These are phyloP conservation scores for Orientallactaga sibirica DNA, from an alignment of 2,797 vertebrate species.

Conservation along the genomic window DNA sequence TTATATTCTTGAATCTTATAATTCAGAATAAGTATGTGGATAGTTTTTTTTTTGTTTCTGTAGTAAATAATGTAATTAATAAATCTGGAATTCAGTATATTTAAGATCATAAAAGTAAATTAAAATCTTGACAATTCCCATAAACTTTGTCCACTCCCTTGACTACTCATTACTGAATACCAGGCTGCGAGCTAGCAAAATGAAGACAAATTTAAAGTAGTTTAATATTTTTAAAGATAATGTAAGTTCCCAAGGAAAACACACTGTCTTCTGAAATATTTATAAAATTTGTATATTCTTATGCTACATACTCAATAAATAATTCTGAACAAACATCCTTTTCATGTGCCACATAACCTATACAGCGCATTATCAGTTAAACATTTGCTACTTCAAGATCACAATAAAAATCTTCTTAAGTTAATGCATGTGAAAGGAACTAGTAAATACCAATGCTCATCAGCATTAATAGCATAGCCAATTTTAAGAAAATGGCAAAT, in stretches of 20 bases:
- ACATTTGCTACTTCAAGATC: not conserved
- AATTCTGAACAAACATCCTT: not conserved
- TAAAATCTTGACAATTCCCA: constrained; percentile 11
- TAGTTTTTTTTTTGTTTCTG: not conserved
- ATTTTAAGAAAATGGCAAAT: not conserved
- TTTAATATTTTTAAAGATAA: not conserved
- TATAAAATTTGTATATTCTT: not conserved
- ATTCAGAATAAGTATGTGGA: not conserved
- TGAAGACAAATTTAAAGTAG: not conserved
- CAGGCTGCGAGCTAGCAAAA: not conserved
- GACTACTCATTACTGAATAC: not conserved
- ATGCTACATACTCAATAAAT: not conserved
- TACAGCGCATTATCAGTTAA: not conserved
- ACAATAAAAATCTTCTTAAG: not conserved
- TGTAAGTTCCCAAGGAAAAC: constrained; percentile 18
- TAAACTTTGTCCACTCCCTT: not conserved
- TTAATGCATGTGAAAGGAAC: constrained; percentile 8
- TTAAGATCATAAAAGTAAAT: not conserved
- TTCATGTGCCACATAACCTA: not conserved
- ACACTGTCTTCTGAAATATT: not conserved
- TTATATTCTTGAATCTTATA: not conserved
- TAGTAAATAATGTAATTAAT: not conserved
- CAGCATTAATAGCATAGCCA: not conserved
- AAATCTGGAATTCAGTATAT: not conserved
- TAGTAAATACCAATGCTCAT: not conserved